Evolutionary conservation across 2,888 invertebrate genomes (phyloP), one percentile per base, ranked within the genome.

Genomic region (Dicyrtomina minuta): DNA sequence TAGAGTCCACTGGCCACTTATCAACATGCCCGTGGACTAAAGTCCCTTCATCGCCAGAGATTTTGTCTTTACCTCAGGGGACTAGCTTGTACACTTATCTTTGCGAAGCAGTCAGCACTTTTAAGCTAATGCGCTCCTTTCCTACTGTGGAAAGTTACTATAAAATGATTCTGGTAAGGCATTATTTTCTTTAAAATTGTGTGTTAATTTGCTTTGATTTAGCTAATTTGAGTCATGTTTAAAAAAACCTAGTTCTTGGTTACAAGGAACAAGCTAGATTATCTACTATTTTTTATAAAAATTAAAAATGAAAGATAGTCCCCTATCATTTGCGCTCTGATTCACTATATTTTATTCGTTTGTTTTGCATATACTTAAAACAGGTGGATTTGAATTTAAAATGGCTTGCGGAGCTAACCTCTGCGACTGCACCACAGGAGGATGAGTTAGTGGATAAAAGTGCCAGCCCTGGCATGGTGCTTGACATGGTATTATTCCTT

Each of bases 1-100:
- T 68, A 8, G 62, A 68, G 15, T 51, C 39, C 2, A 33, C 24
- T 1, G 68, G 62, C 2, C 68, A 68, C 27, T 59, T 62, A 22
- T 17, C 61, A 2, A 62, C 68, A 6, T 68, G 68, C 17, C 68
- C 68, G 22, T 68, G 68, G 68, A 61, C 61, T 13, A 61, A 39
- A 55, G n/a, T 68, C 4, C 68, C 68, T 8, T 62, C 68, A 1
- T 43, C 68, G 10, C 20, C 22, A 20, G 68, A 68, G 17, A 51
- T 68, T 27, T 41, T 68, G 12, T 41, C 27, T 22, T 22, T 68
- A 26, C 68, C 68, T 12, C 51, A 61, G 13, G 62, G 55, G 24
- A 13, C 62, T 1, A 62, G 62, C 17, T 43, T 68, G 13, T 24
- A 46, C 8, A 20, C 22, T 1, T 67, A 51, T 51, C 22, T 67